Evolutionary conservation across 2,113 vertebrate species (phyloP).

Genomic region (Stegostoma tigrinum): DNA sequence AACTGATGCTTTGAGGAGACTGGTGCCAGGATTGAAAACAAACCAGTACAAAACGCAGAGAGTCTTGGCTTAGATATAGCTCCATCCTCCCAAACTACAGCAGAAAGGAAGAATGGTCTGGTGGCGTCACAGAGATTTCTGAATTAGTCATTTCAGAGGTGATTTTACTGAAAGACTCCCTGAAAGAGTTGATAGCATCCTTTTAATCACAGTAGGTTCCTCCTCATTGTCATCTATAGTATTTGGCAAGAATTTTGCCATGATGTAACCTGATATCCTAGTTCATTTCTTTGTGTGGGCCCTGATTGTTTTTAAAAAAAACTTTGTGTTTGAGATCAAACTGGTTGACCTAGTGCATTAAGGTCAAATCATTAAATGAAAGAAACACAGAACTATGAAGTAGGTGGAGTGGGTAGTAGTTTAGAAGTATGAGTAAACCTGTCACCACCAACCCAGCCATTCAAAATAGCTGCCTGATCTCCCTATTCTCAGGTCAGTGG

Average conservation of each 20-base stretch:
- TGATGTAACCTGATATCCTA: background rate
- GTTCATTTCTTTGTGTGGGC: background rate
- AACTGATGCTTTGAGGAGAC: conserved; percentile 9
- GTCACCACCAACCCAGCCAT: too few species aligned
- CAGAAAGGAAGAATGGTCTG: conserved; percentile 9
- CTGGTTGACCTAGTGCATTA: background rate
- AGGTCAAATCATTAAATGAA: background rate
- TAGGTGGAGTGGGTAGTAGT: background rate
- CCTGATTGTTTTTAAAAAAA: background rate
- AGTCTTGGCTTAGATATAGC: background rate
- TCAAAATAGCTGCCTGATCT: too few species aligned
- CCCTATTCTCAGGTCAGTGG: too few species aligned
- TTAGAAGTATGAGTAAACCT: too few species aligned
- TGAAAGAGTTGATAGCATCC: background rate
- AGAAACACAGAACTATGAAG: background rate
- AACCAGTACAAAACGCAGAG: too few species aligned
- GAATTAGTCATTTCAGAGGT: background rate
- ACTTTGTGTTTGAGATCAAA: background rate
- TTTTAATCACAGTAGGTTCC: background rate
- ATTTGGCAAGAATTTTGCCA: background rate
- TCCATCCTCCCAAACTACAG: background rate
- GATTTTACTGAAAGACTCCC: background rate
- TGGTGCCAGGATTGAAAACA: background rate
- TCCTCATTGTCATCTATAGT: background rate
- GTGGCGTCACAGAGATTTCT: background rate